Evolutionary conservation across 2,888 invertebrate species (phyloP), one percentile per base, ranked within the genome.

Genomic region (Callinectes sapidus): DNA sequence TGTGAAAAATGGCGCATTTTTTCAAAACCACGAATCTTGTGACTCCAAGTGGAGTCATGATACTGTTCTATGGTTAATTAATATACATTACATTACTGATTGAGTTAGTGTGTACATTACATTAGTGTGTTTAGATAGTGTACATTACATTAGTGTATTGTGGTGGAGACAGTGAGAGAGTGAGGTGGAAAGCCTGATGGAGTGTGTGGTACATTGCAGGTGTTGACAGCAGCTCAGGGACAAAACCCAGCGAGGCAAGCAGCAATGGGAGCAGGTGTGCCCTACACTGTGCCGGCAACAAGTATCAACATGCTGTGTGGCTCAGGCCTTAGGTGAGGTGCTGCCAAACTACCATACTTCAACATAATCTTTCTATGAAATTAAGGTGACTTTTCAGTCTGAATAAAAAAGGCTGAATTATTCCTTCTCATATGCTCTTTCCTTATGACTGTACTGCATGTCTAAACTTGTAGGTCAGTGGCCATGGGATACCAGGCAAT

Each of bases 191-290:
- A n/a, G n/a, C n/a, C n/a, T n/a, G n/a, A n/a, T n/a, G n/a, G n/a
- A n/a, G n/a, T n/a, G 28, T 87, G 87, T 54, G 54, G 16, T 71
- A 28, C 23, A 32, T 71, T 71, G 10, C 95, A 97, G 97, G 96
- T 97, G 1, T 95, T 97, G 85, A 96, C 96, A 48, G 97, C 97
- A 95, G 97, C 97, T 3, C 97, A 97, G 95, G 98, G 98, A 23
- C 98, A 98, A 96, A 98, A 98, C 96, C 97, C 98, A 91, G 97
- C 97, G 0, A 96, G 98, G 93, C 98, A 98, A 95, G 97, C 98
- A 55, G 96, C 97, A 2, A 95, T 98, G 1, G 96, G 96, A 95
- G 98, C 98, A 54, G 97, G 97, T 18, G 95, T 98, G 93, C 97
- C 98, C 48, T 95, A 96, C 95, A 95, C 96, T 90, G 97, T 97